Conservation (phyloP, 2,888 invertebrate genomes). For the Peribatodes rhomboidaria region DNA sequence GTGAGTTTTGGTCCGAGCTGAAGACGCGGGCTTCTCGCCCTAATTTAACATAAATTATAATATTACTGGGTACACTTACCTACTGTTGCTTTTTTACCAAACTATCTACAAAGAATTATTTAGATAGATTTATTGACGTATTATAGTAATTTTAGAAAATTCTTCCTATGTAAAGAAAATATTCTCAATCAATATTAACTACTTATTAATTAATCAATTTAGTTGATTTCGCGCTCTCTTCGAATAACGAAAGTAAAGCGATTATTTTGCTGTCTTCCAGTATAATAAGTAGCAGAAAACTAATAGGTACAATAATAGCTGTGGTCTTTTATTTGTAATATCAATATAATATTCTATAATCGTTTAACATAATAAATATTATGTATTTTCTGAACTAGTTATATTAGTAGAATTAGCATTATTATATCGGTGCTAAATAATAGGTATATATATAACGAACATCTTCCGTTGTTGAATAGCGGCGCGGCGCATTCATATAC, state of each 20-base stretch:
- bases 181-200: no score
- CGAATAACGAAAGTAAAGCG: slow-evolving; percentile 41
- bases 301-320: slow-evolving; percentile 54
- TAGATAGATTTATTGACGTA: neutral
- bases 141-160: slow-evolving; percentile 47
- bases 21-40: no score
- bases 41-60: no score
- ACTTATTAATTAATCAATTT: slow-evolving; percentile 48
- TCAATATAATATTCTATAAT: slow-evolving; percentile 33
- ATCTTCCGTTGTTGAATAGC: slow-evolving; percentile 37
- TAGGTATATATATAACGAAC: slow-evolving; percentile 33
- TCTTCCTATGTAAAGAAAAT: slow-evolving; percentile 46
- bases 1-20: no score
- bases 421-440: slow-evolving; percentile 75
- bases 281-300: slow-evolving; percentile 69
- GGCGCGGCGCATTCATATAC: slow-evolving; percentile 50
- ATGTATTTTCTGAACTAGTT: slow-evolving; percentile 65
- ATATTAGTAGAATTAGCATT: slow-evolving; percentile 69
- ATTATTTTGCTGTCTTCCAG: slow-evolving; percentile 80
- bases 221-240: slow-evolving; percentile 41
- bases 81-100: neutral
- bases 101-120: neutral
- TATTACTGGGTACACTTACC: no score
- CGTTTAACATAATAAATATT: slow-evolving; percentile 44
- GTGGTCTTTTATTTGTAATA: slow-evolving; percentile 52